A percentile compares a stretch with the other conserved stretches of the same genome.
These are phyloP conservation scores for Halichoerus grypus DNA, from an alignment of 2,113 vertebrate genomes.

Conservation along the genomic window DNA sequence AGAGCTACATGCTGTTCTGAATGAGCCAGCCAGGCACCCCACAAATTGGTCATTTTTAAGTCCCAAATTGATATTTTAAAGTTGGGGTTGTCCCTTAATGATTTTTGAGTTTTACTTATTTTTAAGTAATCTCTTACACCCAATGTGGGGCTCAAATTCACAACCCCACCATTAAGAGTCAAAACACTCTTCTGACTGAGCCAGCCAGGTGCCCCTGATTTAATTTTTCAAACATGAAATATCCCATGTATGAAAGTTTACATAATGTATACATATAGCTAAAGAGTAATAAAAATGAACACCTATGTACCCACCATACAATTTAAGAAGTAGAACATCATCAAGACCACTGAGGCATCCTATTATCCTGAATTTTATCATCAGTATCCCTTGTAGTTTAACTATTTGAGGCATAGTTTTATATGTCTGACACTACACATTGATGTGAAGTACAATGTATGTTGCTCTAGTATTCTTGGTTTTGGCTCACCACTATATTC, in stretches of 20 bases:
- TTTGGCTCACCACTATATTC: not conserved
- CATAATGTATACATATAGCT: not conserved
- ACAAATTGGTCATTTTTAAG: not conserved
- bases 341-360: not conserved
- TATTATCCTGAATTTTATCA: not conserved
- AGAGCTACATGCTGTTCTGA: not conserved
- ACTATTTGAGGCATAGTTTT: not conserved
- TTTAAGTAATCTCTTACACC: not conserved
- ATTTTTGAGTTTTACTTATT: not conserved
- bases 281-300: not conserved
- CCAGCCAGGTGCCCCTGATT: not conserved
- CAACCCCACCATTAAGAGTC: not conserved
- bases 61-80: slow-evolving; percentile 12
- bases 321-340: not conserved
- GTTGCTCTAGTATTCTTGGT: not conserved
- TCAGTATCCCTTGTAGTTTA: not conserved
- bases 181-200: not conserved
- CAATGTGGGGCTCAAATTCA: not conserved
- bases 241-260: not conserved
- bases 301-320: not conserved
- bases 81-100: not conserved
- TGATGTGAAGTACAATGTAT: not conserved
- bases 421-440: not conserved
- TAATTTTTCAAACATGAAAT: slow-evolving; percentile 17
- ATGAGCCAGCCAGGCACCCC: not conserved